These are phyloP conservation scores for Galleria mellonella DNA, from an alignment of 1,140 invertebrate genomes.

Conservation along the genomic window DNA sequence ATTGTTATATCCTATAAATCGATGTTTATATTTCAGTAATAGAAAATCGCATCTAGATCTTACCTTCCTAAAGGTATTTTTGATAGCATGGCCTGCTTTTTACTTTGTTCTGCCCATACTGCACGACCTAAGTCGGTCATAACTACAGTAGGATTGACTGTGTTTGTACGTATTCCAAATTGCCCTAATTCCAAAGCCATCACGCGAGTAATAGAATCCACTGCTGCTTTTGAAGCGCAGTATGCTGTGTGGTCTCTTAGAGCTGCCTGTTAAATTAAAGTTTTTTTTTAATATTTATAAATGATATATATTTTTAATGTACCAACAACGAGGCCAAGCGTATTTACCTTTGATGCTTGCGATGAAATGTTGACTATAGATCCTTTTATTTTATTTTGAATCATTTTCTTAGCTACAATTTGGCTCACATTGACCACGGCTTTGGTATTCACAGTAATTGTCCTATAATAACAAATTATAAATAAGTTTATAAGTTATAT, in stretches of 20 bases:
- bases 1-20: too few relatives aligned
- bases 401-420: constrained; percentile 82
- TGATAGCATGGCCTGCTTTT: constrained; percentile 79
- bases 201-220: constrained; percentile 81
- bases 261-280: constrained; percentile 72
- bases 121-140: constrained; percentile 89
- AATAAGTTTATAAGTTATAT: too few relatives aligned
- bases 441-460: constrained; percentile 88
- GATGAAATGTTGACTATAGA: constrained; percentile 94
- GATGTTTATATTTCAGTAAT: too few relatives aligned
- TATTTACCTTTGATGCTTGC: constrained; percentile 76
- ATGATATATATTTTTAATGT: too few relatives aligned
- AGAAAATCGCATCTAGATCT: background rate
- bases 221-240: constrained; percentile 80
- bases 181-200: constrained; percentile 93
- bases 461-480: constrained; percentile 70
- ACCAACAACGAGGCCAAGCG: too few relatives aligned
- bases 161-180: constrained; percentile 89
- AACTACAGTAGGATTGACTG: constrained; percentile 92
- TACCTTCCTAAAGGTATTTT: constrained; percentile 86
- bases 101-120: constrained; percentile 87
- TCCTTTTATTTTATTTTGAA: constrained; percentile 81
- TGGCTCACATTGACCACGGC: constrained; percentile 89
- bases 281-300: too few relatives aligned
- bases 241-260: constrained; percentile 86